These are phyloP conservation scores for Leptodactylus fallax DNA, from an alignment of 2,797 vertebrate species.

Conservation along the genomic window DNA sequence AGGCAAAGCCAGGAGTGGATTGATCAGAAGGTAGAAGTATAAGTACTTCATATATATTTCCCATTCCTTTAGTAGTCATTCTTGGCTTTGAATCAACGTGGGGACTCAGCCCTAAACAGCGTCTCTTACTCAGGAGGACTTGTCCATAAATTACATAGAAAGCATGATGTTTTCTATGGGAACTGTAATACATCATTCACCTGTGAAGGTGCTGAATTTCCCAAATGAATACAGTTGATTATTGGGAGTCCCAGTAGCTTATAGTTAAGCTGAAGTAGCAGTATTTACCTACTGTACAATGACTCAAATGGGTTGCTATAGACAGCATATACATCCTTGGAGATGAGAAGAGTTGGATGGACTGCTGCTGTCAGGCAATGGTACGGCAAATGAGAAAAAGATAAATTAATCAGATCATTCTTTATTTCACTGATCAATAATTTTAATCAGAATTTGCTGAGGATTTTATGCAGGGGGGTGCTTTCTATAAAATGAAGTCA, in stretches of 20 bases:
- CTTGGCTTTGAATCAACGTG: too few species aligned
- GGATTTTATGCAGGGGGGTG: slow-evolving; percentile 21
- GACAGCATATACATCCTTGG: neutral
- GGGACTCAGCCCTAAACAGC: too few species aligned
- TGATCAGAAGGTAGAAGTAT: too few species aligned
- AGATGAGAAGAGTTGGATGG: neutral
- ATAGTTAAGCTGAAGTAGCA: neutral
- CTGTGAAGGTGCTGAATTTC: neutral
- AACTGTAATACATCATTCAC: neutral
- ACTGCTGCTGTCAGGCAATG: neutral
- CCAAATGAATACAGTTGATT: neutral
- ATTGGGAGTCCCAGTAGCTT: neutral
- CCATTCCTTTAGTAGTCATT: too few species aligned
- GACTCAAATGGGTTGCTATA: neutral
- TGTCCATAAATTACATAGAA: too few species aligned
- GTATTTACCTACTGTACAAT: neutral
- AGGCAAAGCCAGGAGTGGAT: too few species aligned
- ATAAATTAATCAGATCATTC: slow-evolving; percentile 50
- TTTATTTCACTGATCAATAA: slow-evolving; percentile 58
- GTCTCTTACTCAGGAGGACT: too few species aligned
- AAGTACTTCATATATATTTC: too few species aligned
- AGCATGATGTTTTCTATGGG: too few species aligned
- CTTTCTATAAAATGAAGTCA: slow-evolving; percentile 36
- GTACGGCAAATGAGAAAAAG: neutral
- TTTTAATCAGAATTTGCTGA: slow-evolving; percentile 57